phyloP scores from a whole-genome alignment of 2,888 invertebrate genomes.

The Schizotus pectinicornis region DNA sequence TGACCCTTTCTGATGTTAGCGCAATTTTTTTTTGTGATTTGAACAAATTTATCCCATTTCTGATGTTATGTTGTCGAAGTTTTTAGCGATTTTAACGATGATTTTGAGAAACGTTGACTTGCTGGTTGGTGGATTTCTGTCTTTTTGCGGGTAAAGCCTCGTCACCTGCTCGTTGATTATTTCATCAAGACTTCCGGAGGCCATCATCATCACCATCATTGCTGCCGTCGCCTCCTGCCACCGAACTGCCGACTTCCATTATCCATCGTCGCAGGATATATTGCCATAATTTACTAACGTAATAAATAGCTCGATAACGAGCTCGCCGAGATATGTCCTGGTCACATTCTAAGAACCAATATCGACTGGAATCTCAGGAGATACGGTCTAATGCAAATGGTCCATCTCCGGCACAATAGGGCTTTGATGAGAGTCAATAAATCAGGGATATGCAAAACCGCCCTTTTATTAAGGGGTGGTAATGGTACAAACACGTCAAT shows the following conservation, averaged over 20 bases:
- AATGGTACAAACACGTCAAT: slow-evolving; percentile 46
- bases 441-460: slow-evolving; percentile 61
- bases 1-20: too few species aligned
- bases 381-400: slow-evolving; percentile 56
- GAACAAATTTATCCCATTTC: too few species aligned
- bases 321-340: slow-evolving; percentile 33
- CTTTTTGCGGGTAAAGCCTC: too few species aligned
- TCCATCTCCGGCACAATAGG: slow-evolving; percentile 58
- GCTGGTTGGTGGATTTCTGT: too few species aligned
- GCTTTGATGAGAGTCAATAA: slow-evolving; percentile 65
- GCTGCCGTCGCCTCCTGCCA: background rate
- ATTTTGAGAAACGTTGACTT: too few species aligned
- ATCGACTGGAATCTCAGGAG: slow-evolving; percentile 46
- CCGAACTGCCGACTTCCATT: background rate
- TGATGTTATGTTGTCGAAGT: too few species aligned
- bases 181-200: background rate
- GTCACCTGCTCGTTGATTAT: background rate
- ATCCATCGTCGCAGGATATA: slow-evolving; percentile 44
- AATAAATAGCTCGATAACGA: slow-evolving; percentile 50
- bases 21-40: too few species aligned
- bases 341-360: slow-evolving; percentile 46
- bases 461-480: slow-evolving; percentile 54
- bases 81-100: too few species aligned
- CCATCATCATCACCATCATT: background rate
- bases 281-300: slow-evolving; percentile 46